Conservation (phyloP, 1,140 invertebrate genomes). For the Aphis gossypii region DNA sequence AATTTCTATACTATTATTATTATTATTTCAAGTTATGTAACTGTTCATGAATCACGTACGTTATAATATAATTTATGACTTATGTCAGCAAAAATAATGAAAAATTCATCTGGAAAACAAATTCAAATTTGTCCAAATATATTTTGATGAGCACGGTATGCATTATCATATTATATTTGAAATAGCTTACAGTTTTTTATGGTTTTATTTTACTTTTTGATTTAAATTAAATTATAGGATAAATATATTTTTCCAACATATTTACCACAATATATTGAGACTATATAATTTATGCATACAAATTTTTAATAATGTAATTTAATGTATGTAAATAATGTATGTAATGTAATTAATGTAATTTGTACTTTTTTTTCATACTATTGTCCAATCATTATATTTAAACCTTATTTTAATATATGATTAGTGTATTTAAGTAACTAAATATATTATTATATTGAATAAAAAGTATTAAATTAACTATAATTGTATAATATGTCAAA, state of each 20-base stretch:
- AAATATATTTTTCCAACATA: background rate
- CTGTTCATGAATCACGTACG: background rate
- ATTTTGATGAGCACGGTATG: background rate
- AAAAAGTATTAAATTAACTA: no score
- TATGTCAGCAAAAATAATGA: background rate
- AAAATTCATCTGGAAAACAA: background rate
- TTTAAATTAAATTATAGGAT: background rate
- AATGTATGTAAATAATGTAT: no score
- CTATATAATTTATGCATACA: background rate
- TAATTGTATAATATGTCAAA: background rate
- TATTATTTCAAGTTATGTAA: background rate
- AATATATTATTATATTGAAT: background rate
- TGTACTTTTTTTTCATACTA: background rate
- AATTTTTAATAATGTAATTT: no score
- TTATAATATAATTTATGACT: background rate
- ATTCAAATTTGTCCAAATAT: background rate
- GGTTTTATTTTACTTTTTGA: background rate
- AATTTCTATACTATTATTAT: slow-evolving; percentile 6
- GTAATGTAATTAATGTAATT: no score
- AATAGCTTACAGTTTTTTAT: background rate
- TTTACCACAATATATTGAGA: background rate
- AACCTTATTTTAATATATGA: background rate
- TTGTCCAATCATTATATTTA: background rate
- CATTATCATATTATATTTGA: background rate
- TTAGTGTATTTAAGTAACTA: no score